Percentiles rank a stretch among this genome's conserved stretches.
Conservation (phyloP, 2,113 vertebrate species). For the Hippocampus zosterae region DNA sequence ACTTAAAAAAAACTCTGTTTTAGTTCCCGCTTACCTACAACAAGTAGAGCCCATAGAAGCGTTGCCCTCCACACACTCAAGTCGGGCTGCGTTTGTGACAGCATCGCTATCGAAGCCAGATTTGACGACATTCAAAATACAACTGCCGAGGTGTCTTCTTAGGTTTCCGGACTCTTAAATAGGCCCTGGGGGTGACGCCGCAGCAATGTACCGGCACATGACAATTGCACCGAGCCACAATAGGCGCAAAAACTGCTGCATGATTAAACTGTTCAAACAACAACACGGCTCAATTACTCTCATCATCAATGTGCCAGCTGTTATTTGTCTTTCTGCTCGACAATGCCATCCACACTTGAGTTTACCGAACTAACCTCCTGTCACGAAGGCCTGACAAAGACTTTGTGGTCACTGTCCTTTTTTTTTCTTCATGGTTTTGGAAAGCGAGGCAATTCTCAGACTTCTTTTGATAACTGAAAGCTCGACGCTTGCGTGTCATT, state of each 20-base stretch:
- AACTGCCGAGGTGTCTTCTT: background rate
- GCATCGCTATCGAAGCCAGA: background rate
- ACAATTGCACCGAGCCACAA: background rate
- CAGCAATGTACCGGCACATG: background rate
- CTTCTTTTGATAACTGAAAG: constrained; percentile 6
- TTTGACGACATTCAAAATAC: background rate
- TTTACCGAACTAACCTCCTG: background rate
- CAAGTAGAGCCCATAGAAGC: constrained; percentile 24
- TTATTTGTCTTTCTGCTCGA: constrained; percentile 14
- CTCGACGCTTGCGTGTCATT: background rate
- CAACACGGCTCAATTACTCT: constrained; percentile 3
- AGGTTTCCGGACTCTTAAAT: constrained; percentile 37
- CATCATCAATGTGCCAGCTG: constrained; percentile 28
- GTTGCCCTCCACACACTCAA: background rate
- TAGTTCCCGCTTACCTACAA: constrained; percentile 34
- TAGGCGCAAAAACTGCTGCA: constrained; percentile 1
- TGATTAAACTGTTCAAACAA: constrained; percentile 44
- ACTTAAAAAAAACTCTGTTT: background rate
- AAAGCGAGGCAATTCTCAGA: background rate
- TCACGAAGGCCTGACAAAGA: constrained; percentile 28
- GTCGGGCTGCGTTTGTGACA: constrained; percentile 1
- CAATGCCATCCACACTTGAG: background rate
- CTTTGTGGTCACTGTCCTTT: background rate
- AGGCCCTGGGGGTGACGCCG: constrained; percentile 15
- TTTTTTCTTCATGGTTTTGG: background rate